Percentiles rank a stretch among this genome's conserved stretches.
Conservation (phyloP, 2,888 invertebrate genomes). For the Lepeophtheirus nordmannii region DNA sequence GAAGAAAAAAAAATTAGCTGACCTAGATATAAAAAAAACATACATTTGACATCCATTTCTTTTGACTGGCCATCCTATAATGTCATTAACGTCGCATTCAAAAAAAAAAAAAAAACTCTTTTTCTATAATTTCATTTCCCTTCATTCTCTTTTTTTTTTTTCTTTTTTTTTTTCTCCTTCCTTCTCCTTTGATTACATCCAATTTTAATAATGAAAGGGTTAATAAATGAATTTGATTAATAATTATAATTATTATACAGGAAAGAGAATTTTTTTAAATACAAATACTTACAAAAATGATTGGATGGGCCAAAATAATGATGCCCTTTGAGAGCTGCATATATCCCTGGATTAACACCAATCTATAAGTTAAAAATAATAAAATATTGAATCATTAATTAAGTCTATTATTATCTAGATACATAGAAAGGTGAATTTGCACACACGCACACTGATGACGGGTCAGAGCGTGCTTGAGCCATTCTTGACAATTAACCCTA, state of each 20-base stretch:
- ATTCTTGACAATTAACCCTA: too few species aligned
- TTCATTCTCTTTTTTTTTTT: too few species aligned
- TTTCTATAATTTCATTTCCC: not conserved
- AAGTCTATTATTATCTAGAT: too few species aligned
- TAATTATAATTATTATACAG: constrained; percentile 11
- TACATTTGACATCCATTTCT: constrained; percentile 2
- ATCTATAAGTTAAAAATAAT: constrained; percentile 48
- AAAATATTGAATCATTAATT: not conserved
- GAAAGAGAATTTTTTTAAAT: constrained; percentile 4
- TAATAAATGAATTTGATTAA: not conserved
- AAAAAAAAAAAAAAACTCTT: not conserved
- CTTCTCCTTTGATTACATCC: not conserved
- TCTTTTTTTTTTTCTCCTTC: too few species aligned
- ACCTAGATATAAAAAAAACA: not conserved
- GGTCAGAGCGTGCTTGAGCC: too few species aligned
- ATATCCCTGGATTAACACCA: constrained; percentile 92
- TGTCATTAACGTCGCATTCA: constrained; percentile 4
- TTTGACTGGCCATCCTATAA: not conserved
- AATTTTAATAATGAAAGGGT: not conserved
- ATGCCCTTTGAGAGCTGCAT: constrained; percentile 93
- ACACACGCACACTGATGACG: too few species aligned
- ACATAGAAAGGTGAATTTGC: too few species aligned
- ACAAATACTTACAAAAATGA: constrained; percentile 66
- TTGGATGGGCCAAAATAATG: constrained; percentile 98
- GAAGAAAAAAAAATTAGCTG: not conserved